phyloP scores from a whole-genome alignment of 1,140 invertebrate species.

The Atta cephalotes region DNA sequence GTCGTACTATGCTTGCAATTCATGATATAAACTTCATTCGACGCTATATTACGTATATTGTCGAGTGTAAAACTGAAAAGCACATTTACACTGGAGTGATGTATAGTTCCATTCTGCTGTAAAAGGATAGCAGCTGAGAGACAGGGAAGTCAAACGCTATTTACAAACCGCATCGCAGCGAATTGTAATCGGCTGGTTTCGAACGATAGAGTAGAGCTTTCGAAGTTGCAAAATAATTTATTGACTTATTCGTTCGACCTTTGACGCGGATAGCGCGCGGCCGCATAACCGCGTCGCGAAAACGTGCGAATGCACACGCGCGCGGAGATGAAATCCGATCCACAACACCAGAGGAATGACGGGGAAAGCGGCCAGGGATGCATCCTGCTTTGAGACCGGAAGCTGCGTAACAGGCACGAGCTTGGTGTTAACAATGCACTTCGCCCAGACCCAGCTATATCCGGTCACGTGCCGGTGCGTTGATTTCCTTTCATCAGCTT shows the following conservation, averaged over 20 bases:
- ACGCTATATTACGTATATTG: neutral
- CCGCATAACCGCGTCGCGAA: slow-evolving; percentile 30
- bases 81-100: neutral
- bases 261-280: slow-evolving; percentile 22
- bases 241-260: slow-evolving; percentile 34
- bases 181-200: neutral
- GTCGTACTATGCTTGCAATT: neutral
- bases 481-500: slow-evolving; percentile 75
- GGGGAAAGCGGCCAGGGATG: slow-evolving; percentile 31
- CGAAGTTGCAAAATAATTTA: slow-evolving; percentile 56
- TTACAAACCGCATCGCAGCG: slow-evolving; percentile 3
- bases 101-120: neutral
- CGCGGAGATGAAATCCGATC: slow-evolving; percentile 21
- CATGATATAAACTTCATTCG: neutral
- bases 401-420: slow-evolving; percentile 68
- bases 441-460: slow-evolving; percentile 70
- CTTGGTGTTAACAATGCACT: slow-evolving; percentile 78
- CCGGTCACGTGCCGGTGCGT: slow-evolving; percentile 72
- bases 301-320: slow-evolving; percentile 12
- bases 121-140: neutral
- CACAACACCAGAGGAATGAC: neutral
- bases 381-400: slow-evolving; percentile 78
- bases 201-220: neutral
- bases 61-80: neutral
- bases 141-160: slow-evolving; percentile 23